Base-by-base conservation (phyloP, 2,113 vertebrate genomes). In the Ciconia stormi region DNA sequence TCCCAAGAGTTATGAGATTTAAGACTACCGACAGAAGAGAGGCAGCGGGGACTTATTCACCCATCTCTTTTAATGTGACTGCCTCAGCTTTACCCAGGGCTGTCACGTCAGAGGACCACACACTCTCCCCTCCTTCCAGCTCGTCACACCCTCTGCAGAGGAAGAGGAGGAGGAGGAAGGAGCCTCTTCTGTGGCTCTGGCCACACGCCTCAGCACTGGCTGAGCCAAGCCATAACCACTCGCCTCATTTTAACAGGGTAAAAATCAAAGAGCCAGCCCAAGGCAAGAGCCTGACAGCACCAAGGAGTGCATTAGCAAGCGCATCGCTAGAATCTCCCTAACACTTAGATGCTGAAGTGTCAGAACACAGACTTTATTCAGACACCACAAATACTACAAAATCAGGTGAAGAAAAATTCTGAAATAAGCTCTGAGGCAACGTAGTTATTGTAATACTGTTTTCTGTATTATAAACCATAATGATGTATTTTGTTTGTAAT, bases 81-180 rank as follows among this genome's bases (percentile, higher is more conserved):
- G 29, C 40, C 63, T 40, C 52, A 46, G 58, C 42, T 58, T 38
- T 7, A 58, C n/a, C 29, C 20, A 16, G 65, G 18, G 16, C 17
- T 47, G 27, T 46, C 84, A 49, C 0, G 0, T 30, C 66, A 59
- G 52, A 76, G 61, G 53, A 67, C 21, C 0, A 0, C 36, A 38
- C 2, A 3, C 32, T n/a, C 42, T 69, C 58, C 32, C 12, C 56
- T 52, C 71, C 67, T 67, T 78, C 46, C 81, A 89, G 58, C 59
- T 47, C 2, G 0, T 36, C 78, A 27, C 8, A 49, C 19, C 19
- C 40, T 65, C 59, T 49, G 71, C 53, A 55, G 56, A 87, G 53
- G 65, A 76, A 27, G 8, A 63, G 50, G 10, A 42, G 50, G 13
- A 46, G 62, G 71, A 79, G 0, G 9, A 49, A 76, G 55, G 56